Evolutionary conservation across 2,797 vertebrate species (phyloP).

Genomic region (Amazona finschi): DNA sequence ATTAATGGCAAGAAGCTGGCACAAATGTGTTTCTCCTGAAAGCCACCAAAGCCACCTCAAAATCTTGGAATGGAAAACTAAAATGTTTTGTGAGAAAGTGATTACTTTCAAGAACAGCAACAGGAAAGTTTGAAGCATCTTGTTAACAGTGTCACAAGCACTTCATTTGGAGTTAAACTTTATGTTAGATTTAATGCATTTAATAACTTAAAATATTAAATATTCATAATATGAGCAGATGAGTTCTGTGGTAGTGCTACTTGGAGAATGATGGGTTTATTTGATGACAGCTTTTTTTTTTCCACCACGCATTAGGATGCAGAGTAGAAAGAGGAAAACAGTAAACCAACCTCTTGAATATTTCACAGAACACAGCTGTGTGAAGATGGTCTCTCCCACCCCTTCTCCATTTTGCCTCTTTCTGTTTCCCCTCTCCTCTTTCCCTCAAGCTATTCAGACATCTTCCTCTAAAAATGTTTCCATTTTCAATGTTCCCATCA

Average conservation of each 20-base stretch:
- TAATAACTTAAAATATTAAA: constrained; percentile 13
- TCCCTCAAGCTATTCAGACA: background rate
- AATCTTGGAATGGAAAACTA: background rate
- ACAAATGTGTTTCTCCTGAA: background rate
- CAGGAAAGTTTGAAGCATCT: background rate
- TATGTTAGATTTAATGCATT: background rate
- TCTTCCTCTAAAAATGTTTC: background rate
- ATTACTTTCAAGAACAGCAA: background rate
- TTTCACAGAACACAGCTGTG: background rate
- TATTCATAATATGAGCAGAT: background rate
- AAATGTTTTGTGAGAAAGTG: background rate
- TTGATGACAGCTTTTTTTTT: background rate
- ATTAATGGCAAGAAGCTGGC: background rate
- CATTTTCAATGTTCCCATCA: background rate
- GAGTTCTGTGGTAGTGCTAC: background rate
- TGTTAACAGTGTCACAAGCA: background rate
- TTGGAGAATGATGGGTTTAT: background rate
- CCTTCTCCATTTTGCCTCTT: background rate
- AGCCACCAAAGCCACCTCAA: background rate
- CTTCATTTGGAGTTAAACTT: background rate
- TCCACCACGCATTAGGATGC: background rate
- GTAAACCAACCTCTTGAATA: background rate
- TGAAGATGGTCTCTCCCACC: background rate
- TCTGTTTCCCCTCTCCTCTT: background rate
- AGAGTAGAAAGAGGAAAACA: background rate